Base-by-base conservation (phyloP, 2,888 invertebrate genomes). In the Maniola hyperantus region DNA sequence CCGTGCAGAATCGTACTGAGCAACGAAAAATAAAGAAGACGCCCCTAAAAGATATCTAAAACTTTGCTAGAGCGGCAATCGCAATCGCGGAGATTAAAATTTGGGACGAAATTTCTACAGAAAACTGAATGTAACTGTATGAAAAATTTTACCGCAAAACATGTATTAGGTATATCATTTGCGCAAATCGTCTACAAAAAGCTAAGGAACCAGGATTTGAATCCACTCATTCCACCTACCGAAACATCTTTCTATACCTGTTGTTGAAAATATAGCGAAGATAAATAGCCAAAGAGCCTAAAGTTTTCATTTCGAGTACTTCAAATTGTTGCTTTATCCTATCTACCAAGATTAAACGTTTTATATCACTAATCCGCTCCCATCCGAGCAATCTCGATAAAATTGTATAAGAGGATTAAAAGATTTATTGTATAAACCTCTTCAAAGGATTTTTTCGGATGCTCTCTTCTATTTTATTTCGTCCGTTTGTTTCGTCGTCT, bases 361-460 rank as follows among this genome's bases (percentile, higher is more conserved):
- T n/a, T 8, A 42, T 26, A 42, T 57, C 42, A 36, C 2, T 4
- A 70, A 67, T 69, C 46, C 57, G 73, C 73, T 75, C 76, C 77
- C 76, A 79, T 80, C 75, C 80, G 77, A 81, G 80, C 86, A 85
- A 89, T 89, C 88, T 84, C 85, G 87, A 89, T 89, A 87, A 88
- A 89, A 90, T 89, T 88, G 85, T 87, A 83, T 88, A 87, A 89
- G 88, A 87, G 85, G 90, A 90, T 91, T 90, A 91, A 85, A 87
- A 85, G 89, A 90, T 90, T 91, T 89, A 88, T 87, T 81, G 84
- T 84, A 84, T 83, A 84, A 89, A 88, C 86, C 85, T 83, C 81
- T 82, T 85, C 81, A 84, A 84, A 87, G 88, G 84, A 84, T 87
- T 86, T 85, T 89, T 88, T 86, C 74, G 85, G 84, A 79, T 84